Evolutionary conservation across 2,888 invertebrate species (phyloP), one percentile per base, ranked within the genome.

Genomic region (Parelbella ahira): DNA sequence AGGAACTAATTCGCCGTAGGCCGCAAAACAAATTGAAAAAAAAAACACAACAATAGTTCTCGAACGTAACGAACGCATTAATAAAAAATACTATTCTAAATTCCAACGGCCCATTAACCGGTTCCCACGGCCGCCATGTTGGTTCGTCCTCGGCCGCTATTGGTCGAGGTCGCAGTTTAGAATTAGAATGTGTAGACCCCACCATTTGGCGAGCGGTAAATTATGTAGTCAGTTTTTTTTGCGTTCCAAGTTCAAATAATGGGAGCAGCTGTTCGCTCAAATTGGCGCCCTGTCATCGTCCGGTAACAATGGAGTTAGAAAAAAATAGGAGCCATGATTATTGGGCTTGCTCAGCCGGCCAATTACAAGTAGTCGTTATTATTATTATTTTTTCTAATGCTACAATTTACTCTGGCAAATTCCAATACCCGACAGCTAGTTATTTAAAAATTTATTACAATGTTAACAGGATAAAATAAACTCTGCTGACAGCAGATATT

Each of bases 71-170:
- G 54, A 62, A 58, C 66, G 68, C 69, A 73, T 74, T 78, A 75
- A 73, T 79, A 83, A 53, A 86, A 86, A 86, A 86, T 79, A 75
- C 79, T 79, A 84, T 86, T 86, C 82, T 86, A 84, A 86, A 84
- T 84, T 84, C 84, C 83, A 87, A 86, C 79, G 72, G 77, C 69
- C 83, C 77, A 84, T 84, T 80, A 87, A 83, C 82, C 79, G 83
- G 83, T 86, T 86, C 86, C 82, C 86, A 86, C 84, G 83, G 73
- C 76, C 77, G 86, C 86, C 87, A 86, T 86, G 74, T 81, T 86
- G 74, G 71, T 54, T 76, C 81, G 83, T 84, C 82, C 86, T 81
- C 82, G 84, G 67, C 75, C 72, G 81, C 78, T 66, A 87, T 87
- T 87, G 87, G 87, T 67, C 75, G 81, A 80, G 82, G 82, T 78